Base-by-base conservation (phyloP, 2,113 vertebrate genomes). In the Platichthys stellatus region DNA sequence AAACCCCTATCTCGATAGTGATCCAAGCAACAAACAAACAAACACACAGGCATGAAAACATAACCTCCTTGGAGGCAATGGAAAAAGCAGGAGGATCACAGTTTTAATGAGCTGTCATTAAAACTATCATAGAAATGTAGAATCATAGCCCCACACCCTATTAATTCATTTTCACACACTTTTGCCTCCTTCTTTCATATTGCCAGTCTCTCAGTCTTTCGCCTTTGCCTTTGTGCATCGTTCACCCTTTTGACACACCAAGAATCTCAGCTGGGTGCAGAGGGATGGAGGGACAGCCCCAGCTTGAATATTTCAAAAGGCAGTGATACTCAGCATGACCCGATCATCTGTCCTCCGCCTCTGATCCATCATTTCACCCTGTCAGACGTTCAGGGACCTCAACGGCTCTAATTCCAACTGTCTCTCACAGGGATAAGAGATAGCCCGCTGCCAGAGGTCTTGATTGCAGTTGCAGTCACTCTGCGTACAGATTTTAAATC, bases 241-340 rank as follows among this genome's bases (percentile, higher is more conserved):
- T 69, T 87, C 78, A 84, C 70, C 80, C 59, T 73, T 77, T 71
- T 84, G 85, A 86, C 85, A 80, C 64, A 31, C 53, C 24, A 40
- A 49, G 49, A 72, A 70, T 62, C 45, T 66, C 62, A 76, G 76
- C 58, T 53, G 58, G 56, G 21, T 45, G 35, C 47, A 65, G 63
- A 71, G 65, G 54, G 73, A 23, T 49, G 17, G 56, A 82, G 72
- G 73, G 82, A 80, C 28, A 53, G 75, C 68, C 74, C 72, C 59
- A 49, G 69, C 68, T 83, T 87, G 63, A 91, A 91, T 91, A 92
- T 92, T 92, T 93, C 78, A 90, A 80, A 69, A 92, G 63, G 82
- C 76, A 66, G 67, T 82, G 74, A 90, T 90, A 86, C 86, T 85
- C 67, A 68, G 67, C 72, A 68, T 72, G 77, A 82, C 80, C 78